These are phyloP conservation scores for Megastigmus dorsalis DNA, from an alignment of 2,888 invertebrate genomes.

Conservation along the genomic window DNA sequence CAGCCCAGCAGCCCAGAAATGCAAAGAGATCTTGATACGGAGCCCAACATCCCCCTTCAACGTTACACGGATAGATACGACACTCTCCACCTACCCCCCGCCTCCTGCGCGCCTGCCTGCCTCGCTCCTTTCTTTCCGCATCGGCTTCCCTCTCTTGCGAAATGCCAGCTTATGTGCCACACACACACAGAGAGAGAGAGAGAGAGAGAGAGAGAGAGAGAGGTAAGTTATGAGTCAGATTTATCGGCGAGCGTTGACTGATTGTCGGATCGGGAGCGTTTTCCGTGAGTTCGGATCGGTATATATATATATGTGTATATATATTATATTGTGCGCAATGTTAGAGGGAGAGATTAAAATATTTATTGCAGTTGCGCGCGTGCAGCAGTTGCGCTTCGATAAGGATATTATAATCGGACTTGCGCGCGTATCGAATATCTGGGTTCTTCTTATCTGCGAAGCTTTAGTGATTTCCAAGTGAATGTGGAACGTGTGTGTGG, in stretches of 20 bases:
- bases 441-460: too few relatives aligned
- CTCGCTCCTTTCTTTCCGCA: slow-evolving; percentile 9
- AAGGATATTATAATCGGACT: not conserved
- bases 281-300: too few relatives aligned
- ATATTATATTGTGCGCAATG: too few relatives aligned
- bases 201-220: too few relatives aligned
- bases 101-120: too few relatives aligned
- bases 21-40: slow-evolving; percentile 74
- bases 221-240: slow-evolving; percentile 72
- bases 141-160: not conserved
- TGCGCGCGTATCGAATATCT: not conserved
- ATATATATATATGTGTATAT: too few relatives aligned
- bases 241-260: slow-evolving; percentile 71
- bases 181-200: too few relatives aligned
- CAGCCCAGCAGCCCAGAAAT: slow-evolving; percentile 70
- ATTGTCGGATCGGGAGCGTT: slow-evolving; percentile 58
- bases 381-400: not conserved
- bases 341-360: slow-evolving; percentile 10
- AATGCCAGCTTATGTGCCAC: slow-evolving; percentile 38
- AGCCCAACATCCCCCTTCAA: too few relatives aligned
- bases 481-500: not conserved
- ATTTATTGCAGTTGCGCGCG: slow-evolving; percentile 23
- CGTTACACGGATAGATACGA: too few relatives aligned
- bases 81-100: not conserved
- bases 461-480: not conserved